phyloP scores from a whole-genome alignment of 2,113 vertebrate species.

The Otus sunia region DNA sequence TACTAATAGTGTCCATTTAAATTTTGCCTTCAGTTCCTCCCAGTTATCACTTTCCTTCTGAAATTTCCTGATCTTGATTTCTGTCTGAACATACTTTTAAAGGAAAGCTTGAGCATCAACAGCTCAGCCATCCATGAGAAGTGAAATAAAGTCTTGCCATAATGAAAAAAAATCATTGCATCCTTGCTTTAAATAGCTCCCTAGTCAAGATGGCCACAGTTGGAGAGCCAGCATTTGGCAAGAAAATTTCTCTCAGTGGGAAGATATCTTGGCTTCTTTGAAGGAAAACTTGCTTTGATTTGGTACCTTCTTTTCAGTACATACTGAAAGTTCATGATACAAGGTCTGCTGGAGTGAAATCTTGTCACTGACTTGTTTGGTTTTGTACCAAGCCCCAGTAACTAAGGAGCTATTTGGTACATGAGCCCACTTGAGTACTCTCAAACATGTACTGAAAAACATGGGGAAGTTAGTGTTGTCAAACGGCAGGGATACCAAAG shows the following conservation, averaged over 20 bases:
- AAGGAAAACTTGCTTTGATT: conserved; percentile 47
- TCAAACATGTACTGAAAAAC: neutral
- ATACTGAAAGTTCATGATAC: conserved; percentile 34
- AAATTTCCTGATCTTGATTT: neutral
- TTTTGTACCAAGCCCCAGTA: conserved; percentile 10
- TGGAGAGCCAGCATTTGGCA: conserved; percentile 60
- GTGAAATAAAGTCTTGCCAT: conserved; percentile 20
- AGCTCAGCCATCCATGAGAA: conserved; percentile 29
- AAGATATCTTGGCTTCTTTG: conserved; percentile 37
- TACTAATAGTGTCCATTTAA: neutral
- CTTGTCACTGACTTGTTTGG: neutral
- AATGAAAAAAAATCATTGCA: conserved; percentile 20
- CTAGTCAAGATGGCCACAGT: conserved; percentile 55
- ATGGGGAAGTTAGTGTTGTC: neutral
- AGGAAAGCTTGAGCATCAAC: conserved; percentile 22
- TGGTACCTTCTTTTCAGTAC: conserved; percentile 35
- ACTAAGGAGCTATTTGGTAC: neutral
- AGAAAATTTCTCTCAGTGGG: conserved; percentile 44
- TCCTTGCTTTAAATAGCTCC: conserved; percentile 51
- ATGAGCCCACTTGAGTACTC: neutral
- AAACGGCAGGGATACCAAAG: neutral
- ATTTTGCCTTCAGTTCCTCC: neutral
- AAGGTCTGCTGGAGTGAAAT: conserved; percentile 37
- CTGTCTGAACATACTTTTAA: conserved; percentile 9
- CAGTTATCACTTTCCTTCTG: neutral